Evolutionary conservation across 2,113 vertebrate genomes (phyloP), one percentile per base, ranked within the genome.

Genomic region (Mystacornis crossleyi): DNA sequence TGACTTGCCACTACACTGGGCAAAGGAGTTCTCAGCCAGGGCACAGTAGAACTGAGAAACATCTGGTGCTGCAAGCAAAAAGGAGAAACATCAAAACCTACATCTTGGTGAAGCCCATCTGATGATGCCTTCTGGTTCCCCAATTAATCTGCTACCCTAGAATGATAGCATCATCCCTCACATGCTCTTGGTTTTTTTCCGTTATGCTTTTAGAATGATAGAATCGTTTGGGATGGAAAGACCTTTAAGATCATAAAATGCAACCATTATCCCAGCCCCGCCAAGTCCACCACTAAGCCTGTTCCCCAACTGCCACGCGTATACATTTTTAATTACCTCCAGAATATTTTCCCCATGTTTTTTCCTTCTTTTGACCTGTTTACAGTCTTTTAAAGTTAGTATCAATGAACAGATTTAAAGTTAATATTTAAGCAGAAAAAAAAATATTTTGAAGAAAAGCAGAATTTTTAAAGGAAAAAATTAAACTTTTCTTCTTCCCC

Each of bases 101-200:
- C 7, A 10, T 53, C 42, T 57, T 62, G 51, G 12, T 61, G n/a
- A 88, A 72, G 42, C 14, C 42, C 17, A 55, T 61, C n/a, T 57
- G 20, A 21, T 21, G 23, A 28, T n/a, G 7, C 26, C 19, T 42
- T 19, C 14, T 61, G 2, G 2, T 7, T 85, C 29, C 38, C 29
- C 0, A 1, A 8, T 57, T 29, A 47, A 51, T 31, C 15, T 4
- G 1, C 12, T 36, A 1, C 8, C 25, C 60, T 89, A 34, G 21
- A 54, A 57, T 1, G 3, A 57, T 34, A 48, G 14, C 25, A 29
- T 78, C 25, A n/a, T 55, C 51, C 60, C 14, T 45, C 26, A 3
- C 12, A 38, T 8, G 6, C 34, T 40, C 8, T 51, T 2, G 0
- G 11, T 55, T 89, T 48, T 43, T 3, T 58, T 13, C 34, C 19